phyloP scores from a whole-genome alignment of 2,888 invertebrate species.

The Cosmorhoe ocellata region DNA sequence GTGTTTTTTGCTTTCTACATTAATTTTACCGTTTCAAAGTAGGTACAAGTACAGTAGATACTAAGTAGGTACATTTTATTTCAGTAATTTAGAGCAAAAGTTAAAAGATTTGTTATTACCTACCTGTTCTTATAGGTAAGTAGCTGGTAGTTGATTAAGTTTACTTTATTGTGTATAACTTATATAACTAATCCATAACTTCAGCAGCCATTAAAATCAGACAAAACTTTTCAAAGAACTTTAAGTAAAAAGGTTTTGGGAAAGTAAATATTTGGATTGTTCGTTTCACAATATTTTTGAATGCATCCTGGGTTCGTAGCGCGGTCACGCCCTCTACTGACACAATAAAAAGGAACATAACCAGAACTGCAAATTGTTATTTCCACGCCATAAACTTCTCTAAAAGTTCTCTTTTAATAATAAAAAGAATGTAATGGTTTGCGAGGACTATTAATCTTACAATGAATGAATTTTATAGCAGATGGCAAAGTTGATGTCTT shows the following conservation, averaged over 20 bases:
- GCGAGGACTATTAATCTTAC: slow-evolving; percentile 72
- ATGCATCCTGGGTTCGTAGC: slow-evolving; percentile 42
- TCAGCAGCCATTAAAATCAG: slow-evolving; percentile 6
- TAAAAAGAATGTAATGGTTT: slow-evolving; percentile 52
- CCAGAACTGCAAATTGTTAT: slow-evolving; percentile 77
- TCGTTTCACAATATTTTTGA: slow-evolving; percentile 67
- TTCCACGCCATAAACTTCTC: slow-evolving; percentile 77
- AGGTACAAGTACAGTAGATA: too few relatives aligned
- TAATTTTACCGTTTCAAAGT: too few relatives aligned
- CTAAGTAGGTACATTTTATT: too few relatives aligned
- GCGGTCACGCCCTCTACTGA: slow-evolving; percentile 73
- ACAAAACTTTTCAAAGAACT: slow-evolving; percentile 31
- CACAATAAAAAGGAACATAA: slow-evolving; percentile 59
- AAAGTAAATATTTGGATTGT: slow-evolving; percentile 80
- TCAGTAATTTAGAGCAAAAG: too few relatives aligned
- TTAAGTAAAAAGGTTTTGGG: slow-evolving; percentile 51
- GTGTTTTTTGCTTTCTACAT: too few relatives aligned
- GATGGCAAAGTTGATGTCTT: slow-evolving; percentile 51
- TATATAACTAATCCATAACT: not conserved
- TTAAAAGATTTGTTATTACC: too few relatives aligned
- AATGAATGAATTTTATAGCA: slow-evolving; percentile 58
- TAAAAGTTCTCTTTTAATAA: slow-evolving; percentile 55
- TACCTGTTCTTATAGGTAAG: too few relatives aligned
- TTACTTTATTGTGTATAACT: too few relatives aligned
- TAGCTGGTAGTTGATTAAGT: too few relatives aligned